phyloP scores from a whole-genome alignment of 2,113 vertebrate species.

The Pachyramphus minor region DNA sequence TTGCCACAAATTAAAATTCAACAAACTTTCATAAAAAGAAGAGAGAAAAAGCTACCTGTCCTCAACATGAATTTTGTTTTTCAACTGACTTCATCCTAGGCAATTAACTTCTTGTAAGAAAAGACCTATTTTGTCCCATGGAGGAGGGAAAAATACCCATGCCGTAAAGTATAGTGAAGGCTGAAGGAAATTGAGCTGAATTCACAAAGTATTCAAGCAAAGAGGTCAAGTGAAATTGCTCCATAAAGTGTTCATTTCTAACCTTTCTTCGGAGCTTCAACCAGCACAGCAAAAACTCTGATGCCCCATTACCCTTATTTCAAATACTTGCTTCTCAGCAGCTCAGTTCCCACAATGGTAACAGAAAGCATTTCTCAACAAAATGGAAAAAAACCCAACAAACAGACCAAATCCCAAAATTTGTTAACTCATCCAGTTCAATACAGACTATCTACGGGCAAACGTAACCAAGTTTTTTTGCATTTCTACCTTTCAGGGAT shows the following conservation, averaged over 20 bases:
- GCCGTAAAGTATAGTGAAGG: not conserved
- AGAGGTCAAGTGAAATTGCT: slow-evolving; percentile 8
- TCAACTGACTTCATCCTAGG: not conserved
- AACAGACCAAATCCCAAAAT: not conserved
- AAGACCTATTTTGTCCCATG: not conserved
- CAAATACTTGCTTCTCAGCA: not conserved
- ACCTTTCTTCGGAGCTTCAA: slow-evolving; percentile 1
- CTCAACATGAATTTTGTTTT: not conserved
- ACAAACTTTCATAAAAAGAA: not conserved
- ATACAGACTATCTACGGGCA: not conserved
- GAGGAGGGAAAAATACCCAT: not conserved
- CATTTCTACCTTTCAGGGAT: not conserved
- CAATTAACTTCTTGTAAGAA: not conserved
- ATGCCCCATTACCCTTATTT: slow-evolving; percentile 4
- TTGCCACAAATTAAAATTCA: not conserved
- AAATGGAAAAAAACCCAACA: not conserved
- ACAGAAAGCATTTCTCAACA: not conserved
- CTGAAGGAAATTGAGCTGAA: slow-evolving; percentile 24
- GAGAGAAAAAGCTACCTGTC: not conserved
- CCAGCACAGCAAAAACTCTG: not conserved
- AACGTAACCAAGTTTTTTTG: not conserved
- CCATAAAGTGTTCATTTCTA: not conserved
- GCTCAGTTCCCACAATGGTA: not conserved
- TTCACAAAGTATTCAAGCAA: not conserved
- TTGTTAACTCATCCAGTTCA: not conserved